Evolutionary conservation across 1,140 invertebrate genomes (phyloP).

Genomic region (Globodera ellingtonae): DNA sequence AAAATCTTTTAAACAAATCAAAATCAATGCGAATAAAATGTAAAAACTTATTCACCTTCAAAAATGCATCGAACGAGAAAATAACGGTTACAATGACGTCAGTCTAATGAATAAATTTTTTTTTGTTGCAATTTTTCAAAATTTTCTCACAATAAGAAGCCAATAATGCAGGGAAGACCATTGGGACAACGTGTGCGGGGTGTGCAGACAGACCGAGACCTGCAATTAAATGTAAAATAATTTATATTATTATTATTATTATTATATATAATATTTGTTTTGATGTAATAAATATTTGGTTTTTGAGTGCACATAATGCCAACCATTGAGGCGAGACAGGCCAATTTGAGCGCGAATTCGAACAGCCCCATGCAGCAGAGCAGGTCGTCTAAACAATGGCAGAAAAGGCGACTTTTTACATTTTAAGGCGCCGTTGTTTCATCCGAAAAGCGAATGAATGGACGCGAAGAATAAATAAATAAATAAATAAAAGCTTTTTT

Average conservation of each 20-base stretch:
- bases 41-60: slow-evolving; percentile 43
- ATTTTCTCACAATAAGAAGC: slow-evolving; percentile 42
- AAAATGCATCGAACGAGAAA: slow-evolving; percentile 53
- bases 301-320: too few species aligned
- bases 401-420: slow-evolving; percentile 10
- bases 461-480: too few species aligned
- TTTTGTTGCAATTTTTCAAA: background rate
- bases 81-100: slow-evolving; percentile 53
- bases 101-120: slow-evolving; percentile 2
- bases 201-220: slow-evolving; percentile 63
- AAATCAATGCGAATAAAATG: background rate
- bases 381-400: slow-evolving; percentile 46
- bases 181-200: slow-evolving; percentile 56
- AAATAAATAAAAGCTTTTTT: background rate
- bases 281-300: too few species aligned
- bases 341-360: slow-evolving; percentile 42
- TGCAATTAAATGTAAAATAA: background rate
- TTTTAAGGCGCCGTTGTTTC: background rate
- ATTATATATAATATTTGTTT: too few species aligned
- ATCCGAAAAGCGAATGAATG: too few species aligned
- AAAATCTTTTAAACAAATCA: slow-evolving; percentile 3
- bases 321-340: slow-evolving; percentile 49
- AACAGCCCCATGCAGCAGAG: slow-evolving; percentile 47
- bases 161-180: slow-evolving; percentile 46
- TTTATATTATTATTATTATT: too few species aligned